phyloP scores from a whole-genome alignment of 2,113 vertebrate genomes.

The Hemicordylus capensis region DNA sequence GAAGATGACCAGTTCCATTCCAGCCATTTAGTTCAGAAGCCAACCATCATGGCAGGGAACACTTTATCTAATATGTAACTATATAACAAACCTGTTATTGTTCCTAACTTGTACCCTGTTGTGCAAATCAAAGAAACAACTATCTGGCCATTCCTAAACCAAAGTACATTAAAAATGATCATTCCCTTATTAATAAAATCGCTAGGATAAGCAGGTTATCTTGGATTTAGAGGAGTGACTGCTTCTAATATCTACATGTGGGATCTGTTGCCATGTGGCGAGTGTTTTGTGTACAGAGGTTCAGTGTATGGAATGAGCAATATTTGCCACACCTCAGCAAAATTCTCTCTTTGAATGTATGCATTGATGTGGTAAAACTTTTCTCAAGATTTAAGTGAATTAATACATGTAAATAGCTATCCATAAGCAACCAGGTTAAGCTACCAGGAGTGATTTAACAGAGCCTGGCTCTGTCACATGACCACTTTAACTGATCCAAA shows the following conservation, averaged over 20 bases:
- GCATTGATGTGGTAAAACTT: background rate
- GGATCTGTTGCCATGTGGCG: background rate
- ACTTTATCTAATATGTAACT: accelerated
- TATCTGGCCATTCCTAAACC: background rate
- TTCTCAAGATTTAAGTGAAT: background rate
- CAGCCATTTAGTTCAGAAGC: background rate
- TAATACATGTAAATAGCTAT: background rate
- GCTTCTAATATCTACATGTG: background rate
- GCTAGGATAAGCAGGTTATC: background rate
- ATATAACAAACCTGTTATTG: accelerated
- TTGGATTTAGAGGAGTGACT: background rate
- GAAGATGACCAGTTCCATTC: background rate
- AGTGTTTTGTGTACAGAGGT: background rate
- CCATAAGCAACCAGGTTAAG: no score
- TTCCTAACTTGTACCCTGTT: background rate
- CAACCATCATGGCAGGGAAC: background rate
- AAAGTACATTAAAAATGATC: background rate
- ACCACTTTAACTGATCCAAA: no score
- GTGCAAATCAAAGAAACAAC: background rate
- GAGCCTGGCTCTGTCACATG: no score
- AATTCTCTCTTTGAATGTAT: no score
- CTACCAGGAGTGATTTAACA: no score
- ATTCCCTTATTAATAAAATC: background rate
- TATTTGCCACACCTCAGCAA: background rate
- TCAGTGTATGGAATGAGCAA: background rate